A percentile compares a stretch with the other conserved stretches of the same genome.
Conservation (phyloP, 1,140 invertebrate genomes). For the Triops longicaudatus region DNA sequence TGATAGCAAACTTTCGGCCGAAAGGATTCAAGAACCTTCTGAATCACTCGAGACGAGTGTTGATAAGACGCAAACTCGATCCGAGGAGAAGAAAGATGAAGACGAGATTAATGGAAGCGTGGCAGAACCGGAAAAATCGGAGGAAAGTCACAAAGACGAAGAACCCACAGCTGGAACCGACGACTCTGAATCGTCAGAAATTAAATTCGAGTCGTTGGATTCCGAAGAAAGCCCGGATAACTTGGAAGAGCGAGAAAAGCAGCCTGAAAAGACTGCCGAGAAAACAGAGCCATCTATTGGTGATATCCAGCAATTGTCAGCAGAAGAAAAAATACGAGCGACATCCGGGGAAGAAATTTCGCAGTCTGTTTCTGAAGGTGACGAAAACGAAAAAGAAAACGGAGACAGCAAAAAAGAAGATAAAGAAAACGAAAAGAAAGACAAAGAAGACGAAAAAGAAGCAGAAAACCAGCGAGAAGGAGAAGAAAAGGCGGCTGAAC, state of each 20-base stretch:
- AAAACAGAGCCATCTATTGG: neutral
- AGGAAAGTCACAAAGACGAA: neutral
- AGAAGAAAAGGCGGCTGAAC: neutral
- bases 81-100: slow-evolving; percentile 17
- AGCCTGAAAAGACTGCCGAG: slow-evolving; percentile 21
- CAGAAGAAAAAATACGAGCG: neutral
- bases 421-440: no score
- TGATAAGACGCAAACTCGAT: slow-evolving; percentile 22
- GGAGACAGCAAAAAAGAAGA: no score
- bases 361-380: no score
- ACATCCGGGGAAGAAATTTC: neutral
- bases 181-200: no score
- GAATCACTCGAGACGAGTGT: neutral
- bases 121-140: slow-evolving; percentile 25
- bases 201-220: no score
- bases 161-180: neutral
- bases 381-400: no score
- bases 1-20: neutral
- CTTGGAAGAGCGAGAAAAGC: neutral
- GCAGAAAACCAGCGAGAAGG: no score
- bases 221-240: slow-evolving; percentile 22
- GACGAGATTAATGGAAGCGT: slow-evolving; percentile 18
- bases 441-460: no score
- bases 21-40: slow-evolving; percentile 20
- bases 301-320: neutral